Evolutionary conservation across 2,797 vertebrate genomes (phyloP).

Genomic region (Thaleichthys pacificus): DNA sequence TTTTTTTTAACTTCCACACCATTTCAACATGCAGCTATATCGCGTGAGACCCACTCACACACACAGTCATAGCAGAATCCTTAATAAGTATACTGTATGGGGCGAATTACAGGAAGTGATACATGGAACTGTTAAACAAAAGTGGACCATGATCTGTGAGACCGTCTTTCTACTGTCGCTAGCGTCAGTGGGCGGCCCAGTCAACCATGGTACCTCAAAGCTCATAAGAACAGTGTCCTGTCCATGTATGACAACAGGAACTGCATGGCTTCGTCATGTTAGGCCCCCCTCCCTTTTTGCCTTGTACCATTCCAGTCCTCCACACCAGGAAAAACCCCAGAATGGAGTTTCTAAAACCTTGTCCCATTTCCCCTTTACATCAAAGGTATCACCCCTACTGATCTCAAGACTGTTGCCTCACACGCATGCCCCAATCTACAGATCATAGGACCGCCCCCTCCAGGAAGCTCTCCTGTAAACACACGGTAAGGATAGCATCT

Average conservation of each 20-base stretch:
- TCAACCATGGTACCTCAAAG: slow-evolving; percentile 48
- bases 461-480: slow-evolving; percentile 64
- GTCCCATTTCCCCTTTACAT: slow-evolving; percentile 34
- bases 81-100: neutral
- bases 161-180: neutral
- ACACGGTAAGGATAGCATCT: slow-evolving; percentile 29
- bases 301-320: slow-evolving; percentile 29
- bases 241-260: slow-evolving; percentile 62
- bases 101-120: neutral
- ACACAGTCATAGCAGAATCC: neutral
- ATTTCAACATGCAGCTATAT: neutral
- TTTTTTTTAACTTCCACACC: neutral
- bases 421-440: slow-evolving; percentile 53
- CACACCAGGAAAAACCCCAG: slow-evolving; percentile 19
- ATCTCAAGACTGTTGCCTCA: slow-evolving; percentile 36
- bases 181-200: slow-evolving; percentile 10
- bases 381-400: slow-evolving; percentile 52
- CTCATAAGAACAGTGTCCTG: slow-evolving; percentile 55
- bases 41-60: neutral
- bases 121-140: neutral
- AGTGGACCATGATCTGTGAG: neutral
- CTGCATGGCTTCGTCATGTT: slow-evolving; percentile 43
- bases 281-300: neutral
- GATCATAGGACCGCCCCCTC: slow-evolving; percentile 48
- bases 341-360: slow-evolving; percentile 30